phyloP scores from a whole-genome alignment of 2,113 vertebrate genomes.

The Heptranchias perlo region DNA sequence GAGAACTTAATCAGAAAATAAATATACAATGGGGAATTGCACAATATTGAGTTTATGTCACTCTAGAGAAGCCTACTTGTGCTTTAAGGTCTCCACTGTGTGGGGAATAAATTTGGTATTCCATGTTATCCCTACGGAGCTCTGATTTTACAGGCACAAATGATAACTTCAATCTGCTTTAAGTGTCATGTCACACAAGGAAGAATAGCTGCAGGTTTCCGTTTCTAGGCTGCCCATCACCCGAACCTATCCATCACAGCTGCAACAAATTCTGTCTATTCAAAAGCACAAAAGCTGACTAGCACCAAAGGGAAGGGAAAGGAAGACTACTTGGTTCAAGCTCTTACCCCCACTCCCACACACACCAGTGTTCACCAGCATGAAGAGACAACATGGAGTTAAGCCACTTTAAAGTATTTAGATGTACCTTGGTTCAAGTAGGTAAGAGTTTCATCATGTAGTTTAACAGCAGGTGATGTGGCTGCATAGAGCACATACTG shows the following conservation, averaged over 20 bases:
- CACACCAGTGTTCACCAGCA: neutral
- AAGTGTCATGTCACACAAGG: neutral
- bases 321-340: neutral
- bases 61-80: neutral
- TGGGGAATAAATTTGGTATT: neutral
- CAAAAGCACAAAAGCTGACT: neutral
- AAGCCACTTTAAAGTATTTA: fast-evolving
- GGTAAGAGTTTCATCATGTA: constrained; percentile 71
- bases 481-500: constrained; percentile 73
- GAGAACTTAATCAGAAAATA: neutral
- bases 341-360: neutral
- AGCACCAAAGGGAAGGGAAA: neutral
- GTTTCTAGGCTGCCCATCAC: neutral
- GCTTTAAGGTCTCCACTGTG: neutral
- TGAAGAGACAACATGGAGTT: neutral
- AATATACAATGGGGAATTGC: neutral
- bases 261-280: neutral
- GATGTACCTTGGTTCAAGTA: constrained; percentile 73
- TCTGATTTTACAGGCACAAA: neutral
- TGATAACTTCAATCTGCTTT: neutral
- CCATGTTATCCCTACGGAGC: neutral
- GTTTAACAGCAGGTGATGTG: constrained; percentile 69
- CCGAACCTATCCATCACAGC: neutral
- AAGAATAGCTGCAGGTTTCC: neutral
- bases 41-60: neutral